Base-by-base conservation (phyloP, 30 jellyfish, hydroid and myxozoan genomes). In the Hydra vulgaris region DNA sequence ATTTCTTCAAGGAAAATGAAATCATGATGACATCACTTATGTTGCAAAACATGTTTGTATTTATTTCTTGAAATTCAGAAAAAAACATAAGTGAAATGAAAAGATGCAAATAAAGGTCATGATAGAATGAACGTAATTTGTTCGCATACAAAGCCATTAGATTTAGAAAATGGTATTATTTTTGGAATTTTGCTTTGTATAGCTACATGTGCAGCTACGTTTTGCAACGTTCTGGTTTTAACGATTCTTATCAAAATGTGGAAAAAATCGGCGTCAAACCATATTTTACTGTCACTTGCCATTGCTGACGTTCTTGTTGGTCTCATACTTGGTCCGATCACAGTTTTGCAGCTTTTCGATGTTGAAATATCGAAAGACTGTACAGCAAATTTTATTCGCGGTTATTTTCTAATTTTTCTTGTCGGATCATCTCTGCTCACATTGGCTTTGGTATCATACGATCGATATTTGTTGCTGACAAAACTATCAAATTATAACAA, bases 291-390 rank as follows among this genome's bases (percentile, higher is more conserved):
- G 18, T 89, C 97, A 8, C 69, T 89, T 22, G 95, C 97, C 8
- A 56, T 83, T 18, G 80, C 95, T 18, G 97, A 89, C 74, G 53
- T 86, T 56, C 84, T 81, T 0, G 97, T 89, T 79, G 97, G 97
- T 5, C 21, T 56, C 17, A 27, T 85, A 15, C 74, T 89, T 27
- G 86, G 80, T 56, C 94, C 95, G 56, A 40, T 85, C 27, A 77
- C 81, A 21, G 83, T 81, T 66, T 53, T 68, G 77, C 95, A 85
- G 85, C 73, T 85, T 56, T 81, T 85, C 40, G 70, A 81, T 15
- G 74, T 53, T 8, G 82, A 66, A 22, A 25, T 23, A 15, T 90
- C 78, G 72, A 69, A 21, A 54, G 66, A 80, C 74, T 89, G 95
- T 26, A 24, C 81, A 24, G 67, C 83, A 8, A 88, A 83, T 70